These are phyloP conservation scores for Ips typographus DNA, from an alignment of 1,140 invertebrate species.

Conservation along the genomic window DNA sequence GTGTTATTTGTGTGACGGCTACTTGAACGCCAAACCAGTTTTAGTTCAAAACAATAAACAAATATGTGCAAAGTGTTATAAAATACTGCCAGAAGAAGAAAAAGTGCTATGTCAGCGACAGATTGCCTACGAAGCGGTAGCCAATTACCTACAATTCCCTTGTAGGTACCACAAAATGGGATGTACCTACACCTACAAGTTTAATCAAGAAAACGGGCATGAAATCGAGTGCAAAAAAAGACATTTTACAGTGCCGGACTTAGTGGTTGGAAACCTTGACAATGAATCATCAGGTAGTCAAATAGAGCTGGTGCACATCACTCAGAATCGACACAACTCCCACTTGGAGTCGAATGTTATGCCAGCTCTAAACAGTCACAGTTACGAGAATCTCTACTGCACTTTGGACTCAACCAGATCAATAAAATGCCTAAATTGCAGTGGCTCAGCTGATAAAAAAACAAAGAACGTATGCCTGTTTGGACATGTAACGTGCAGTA, in stretches of 20 bases:
- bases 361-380: not conserved
- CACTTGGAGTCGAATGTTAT: not conserved
- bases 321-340: not conserved
- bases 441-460: slow-evolving; percentile 11
- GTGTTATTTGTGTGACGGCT: slow-evolving; percentile 22
- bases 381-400: slow-evolving; percentile 20
- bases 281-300: not conserved
- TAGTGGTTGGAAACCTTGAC: slow-evolving; percentile 2
- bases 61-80: slow-evolving; percentile 31
- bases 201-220: slow-evolving; percentile 13
- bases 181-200: slow-evolving; percentile 19
- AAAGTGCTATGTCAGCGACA: slow-evolving; percentile 15
- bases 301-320: not conserved
- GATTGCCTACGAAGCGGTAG: slow-evolving; percentile 23
- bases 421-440: slow-evolving; percentile 34
- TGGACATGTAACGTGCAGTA: slow-evolving; percentile 36
- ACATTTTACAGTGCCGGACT: slow-evolving; percentile 21
- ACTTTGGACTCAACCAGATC: not conserved
- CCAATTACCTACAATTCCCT: slow-evolving; percentile 25
- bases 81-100: slow-evolving; percentile 24
- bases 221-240: slow-evolving; percentile 25
- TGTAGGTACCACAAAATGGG: slow-evolving; percentile 32
- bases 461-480: slow-evolving; percentile 34
- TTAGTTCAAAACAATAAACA: slow-evolving; percentile 15
- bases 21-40: slow-evolving; percentile 22